phyloP scores from a whole-genome alignment of 2,888 invertebrate species.

The Pandemis corylana region DNA sequence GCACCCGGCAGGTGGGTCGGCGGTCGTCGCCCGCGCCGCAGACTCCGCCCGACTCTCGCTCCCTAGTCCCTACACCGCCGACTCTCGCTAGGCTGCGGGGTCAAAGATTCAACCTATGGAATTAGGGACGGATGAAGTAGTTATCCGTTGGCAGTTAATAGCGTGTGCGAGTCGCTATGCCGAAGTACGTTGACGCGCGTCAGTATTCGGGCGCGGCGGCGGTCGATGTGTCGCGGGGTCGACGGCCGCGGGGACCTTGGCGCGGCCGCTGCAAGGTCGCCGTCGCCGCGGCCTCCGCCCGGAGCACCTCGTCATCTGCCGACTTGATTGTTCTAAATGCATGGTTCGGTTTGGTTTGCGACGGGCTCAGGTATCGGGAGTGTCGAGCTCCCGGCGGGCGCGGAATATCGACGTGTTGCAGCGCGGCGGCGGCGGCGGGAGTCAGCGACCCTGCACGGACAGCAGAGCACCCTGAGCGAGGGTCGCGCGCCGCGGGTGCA shows the following conservation, averaged over 20 bases:
- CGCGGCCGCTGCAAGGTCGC: constrained; percentile 67
- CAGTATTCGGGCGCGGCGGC: constrained; percentile 36
- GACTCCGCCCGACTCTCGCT: background rate
- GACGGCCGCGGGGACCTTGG: constrained; percentile 65
- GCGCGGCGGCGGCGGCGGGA: constrained; percentile 7
- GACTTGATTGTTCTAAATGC: constrained; percentile 11
- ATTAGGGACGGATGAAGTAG: background rate
- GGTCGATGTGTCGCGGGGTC: constrained; percentile 54
- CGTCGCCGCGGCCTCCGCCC: constrained; percentile 37
- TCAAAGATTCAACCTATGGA: background rate
- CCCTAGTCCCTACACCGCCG: background rate
- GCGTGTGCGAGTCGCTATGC: constrained; percentile 15
- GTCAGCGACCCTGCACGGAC: constrained; percentile 31
- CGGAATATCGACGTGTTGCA: constrained; percentile 21
- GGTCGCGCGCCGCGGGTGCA: constrained; percentile 25
- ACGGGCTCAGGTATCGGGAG: background rate
- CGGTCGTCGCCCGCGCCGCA: constrained; percentile 37
- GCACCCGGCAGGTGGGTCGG: constrained; percentile 32
- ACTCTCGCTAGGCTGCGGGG: background rate
- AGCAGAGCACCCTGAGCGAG: constrained; percentile 28
- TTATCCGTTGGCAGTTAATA: background rate
- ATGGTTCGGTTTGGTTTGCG: background rate
- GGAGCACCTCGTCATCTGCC: constrained; percentile 28
- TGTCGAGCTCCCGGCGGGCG: background rate
- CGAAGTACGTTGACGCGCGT: constrained; percentile 24